Base-by-base conservation (phyloP, 1,140 invertebrate species). In the Caenorhabditis remanei region DNA sequence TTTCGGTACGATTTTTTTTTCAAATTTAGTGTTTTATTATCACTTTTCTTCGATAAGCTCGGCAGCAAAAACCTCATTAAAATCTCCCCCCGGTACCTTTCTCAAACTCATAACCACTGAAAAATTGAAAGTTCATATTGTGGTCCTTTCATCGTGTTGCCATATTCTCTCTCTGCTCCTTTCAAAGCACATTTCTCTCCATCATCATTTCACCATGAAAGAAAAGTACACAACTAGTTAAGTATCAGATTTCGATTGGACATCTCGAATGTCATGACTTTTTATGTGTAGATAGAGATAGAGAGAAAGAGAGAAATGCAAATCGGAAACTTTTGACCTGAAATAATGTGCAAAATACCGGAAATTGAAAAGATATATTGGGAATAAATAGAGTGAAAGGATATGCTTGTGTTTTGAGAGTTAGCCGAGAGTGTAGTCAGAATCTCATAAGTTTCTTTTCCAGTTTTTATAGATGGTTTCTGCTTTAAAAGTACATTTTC, bases 201-300 rank as follows among this genome's bases (percentile, higher is more conserved):
- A 32, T 32, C 11, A 32, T 32, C 32, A 32, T n/a, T 13, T 65
- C 32, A 0, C 32, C 7, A 9, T 4, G 46, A 48, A 75, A 19
- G 19, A 32, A 75, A 75, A 75, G 67, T 75, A 75, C 67, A 75
- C 67, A 75, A 75, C 67, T 75, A 75, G 67, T 75, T 75, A 75
- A 75, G 67, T 75, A 75, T 75, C 67, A 8, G 43, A 75, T 75
- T 75, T 75, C 67, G 67, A 48, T 75, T 46, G 41, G 19, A 43
- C 41, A 21, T 75, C 67, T 75, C 67, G 67, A 75, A 75, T 75
- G 43, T 75, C 67, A 75, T 48, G 67, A 75, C 67, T 75, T 75
- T 75, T 75, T 46, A 21, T 75, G 16, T n/a, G 5, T 67, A 32
- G 41, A 46, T 11, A 46, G 63, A 32, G 63, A 61, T 8, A 21